These are phyloP conservation scores for Erebia aethiops DNA, from an alignment of 2,888 invertebrate genomes.

Conservation along the genomic window DNA sequence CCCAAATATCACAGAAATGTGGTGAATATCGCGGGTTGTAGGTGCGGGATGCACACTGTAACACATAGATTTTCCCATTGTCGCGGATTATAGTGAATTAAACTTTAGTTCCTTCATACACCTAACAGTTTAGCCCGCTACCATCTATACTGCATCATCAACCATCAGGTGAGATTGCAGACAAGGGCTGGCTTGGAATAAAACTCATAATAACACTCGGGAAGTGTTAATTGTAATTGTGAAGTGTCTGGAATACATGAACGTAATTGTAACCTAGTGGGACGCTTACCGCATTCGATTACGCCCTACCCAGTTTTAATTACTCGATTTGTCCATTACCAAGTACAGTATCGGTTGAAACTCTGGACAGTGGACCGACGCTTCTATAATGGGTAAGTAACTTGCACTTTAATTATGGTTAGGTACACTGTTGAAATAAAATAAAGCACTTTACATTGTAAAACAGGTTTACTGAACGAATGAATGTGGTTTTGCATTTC, in stretches of 20 bases:
- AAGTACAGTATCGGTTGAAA: slow-evolving; percentile 29
- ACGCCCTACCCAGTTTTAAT: slow-evolving; percentile 34
- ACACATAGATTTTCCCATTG: too few species aligned
- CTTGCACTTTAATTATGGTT: neutral
- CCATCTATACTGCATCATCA: too few species aligned
- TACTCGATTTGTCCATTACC: slow-evolving; percentile 34
- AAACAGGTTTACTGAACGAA: neutral
- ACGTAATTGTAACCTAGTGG: slow-evolving; percentile 26
- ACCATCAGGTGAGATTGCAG: too few species aligned
- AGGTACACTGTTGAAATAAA: slow-evolving; percentile 4
- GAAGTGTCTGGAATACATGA: slow-evolving; percentile 13
- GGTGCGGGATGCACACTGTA: too few species aligned
- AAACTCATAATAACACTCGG: neutral
- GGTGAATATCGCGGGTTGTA: too few species aligned
- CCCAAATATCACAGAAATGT: too few species aligned
- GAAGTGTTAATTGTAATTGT: neutral
- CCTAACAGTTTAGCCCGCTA: too few species aligned
- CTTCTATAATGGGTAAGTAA: slow-evolving; percentile 24
- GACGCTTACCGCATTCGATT: slow-evolving; percentile 30
- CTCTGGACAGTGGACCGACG: slow-evolving; percentile 26
- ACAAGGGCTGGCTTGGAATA: too few species aligned
- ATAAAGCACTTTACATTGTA: slow-evolving; percentile 6
- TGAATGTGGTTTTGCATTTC: neutral
- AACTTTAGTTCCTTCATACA: too few species aligned
- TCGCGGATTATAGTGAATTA: too few species aligned